Percentiles rank a stretch among this genome's conserved stretches.
Evolutionary conservation across 2,888 invertebrate species (phyloP).

Genomic region (Leucozona laternaria): DNA sequence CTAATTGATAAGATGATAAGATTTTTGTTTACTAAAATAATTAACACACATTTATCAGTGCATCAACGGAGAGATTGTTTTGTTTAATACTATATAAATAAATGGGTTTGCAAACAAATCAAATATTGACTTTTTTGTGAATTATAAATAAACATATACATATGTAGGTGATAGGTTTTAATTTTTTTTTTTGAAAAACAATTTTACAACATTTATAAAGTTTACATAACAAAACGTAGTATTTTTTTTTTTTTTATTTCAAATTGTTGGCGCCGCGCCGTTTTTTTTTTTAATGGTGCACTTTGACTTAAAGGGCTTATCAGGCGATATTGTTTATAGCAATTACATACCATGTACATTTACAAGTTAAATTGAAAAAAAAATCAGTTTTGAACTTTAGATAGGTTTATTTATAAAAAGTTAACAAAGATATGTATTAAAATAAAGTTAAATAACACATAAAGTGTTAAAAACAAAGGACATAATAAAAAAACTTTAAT

Average conservation of each 20-base stretch:
- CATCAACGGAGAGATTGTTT: not conserved
- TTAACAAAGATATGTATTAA: too few relatives aligned
- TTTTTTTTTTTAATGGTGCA: not conserved
- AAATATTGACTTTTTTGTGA: not conserved
- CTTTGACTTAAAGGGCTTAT: not conserved
- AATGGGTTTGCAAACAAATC: not conserved
- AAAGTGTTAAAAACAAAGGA: too few relatives aligned
- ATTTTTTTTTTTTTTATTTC: not conserved
- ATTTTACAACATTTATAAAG: not conserved
- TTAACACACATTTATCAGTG: slow-evolving; percentile 4
- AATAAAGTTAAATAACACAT: too few relatives aligned
- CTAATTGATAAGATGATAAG: not conserved
- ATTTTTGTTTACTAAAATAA: slow-evolving; percentile 4
- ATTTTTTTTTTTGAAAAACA: too few relatives aligned
- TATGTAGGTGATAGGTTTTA: too few relatives aligned
- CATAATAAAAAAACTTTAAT: too few relatives aligned
- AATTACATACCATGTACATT: too few relatives aligned
- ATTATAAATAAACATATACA: too few relatives aligned
- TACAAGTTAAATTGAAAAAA: too few relatives aligned
- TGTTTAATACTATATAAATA: not conserved
- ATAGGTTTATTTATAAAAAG: not conserved
- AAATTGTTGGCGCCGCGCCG: not conserved
- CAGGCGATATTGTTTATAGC: too few relatives aligned
- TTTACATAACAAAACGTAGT: too few relatives aligned
- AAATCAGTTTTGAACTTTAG: too few relatives aligned